phyloP scores from a whole-genome alignment of 2,888 invertebrate genomes.

The Drepanosiphum platanoidis region DNA sequence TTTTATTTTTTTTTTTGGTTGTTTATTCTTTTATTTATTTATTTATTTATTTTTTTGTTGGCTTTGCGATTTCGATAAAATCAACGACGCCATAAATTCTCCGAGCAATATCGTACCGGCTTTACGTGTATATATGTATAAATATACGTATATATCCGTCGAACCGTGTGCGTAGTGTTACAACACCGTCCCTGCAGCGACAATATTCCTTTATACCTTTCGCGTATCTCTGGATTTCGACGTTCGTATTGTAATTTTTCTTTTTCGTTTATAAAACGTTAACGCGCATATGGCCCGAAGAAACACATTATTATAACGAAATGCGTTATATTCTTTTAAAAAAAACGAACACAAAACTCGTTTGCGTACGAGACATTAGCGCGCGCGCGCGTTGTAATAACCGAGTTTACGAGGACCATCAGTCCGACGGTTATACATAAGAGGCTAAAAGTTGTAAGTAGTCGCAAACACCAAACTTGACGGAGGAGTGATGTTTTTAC shows the following conservation, averaged over 20 bases:
- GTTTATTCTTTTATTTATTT: no score
- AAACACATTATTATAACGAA: not conserved
- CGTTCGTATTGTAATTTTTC: constrained; percentile 10
- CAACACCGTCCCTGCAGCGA: not conserved
- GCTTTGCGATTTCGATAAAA: constrained; percentile 13
- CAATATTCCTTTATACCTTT: not conserved
- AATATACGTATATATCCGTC: not conserved
- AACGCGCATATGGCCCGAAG: not conserved
- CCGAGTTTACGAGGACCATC: not conserved
- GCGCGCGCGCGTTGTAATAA: no score
- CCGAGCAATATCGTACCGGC: not conserved
- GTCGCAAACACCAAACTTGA: no score
- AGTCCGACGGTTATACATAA: no score
- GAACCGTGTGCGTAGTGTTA: not conserved
- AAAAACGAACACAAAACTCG: not conserved
- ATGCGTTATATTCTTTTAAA: not conserved
- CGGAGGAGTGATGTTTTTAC: no score
- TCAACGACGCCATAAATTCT: constrained; percentile 34
- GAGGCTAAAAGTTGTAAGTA: no score
- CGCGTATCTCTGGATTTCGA: not conserved
- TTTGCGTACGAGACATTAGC: not conserved
- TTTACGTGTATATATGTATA: not conserved
- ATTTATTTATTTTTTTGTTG: not conserved
- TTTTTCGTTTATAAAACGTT: not conserved
- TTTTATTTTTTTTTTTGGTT: not conserved